phyloP scores from a whole-genome alignment of 2,797 vertebrate genomes.

The Antennarius maculatus region DNA sequence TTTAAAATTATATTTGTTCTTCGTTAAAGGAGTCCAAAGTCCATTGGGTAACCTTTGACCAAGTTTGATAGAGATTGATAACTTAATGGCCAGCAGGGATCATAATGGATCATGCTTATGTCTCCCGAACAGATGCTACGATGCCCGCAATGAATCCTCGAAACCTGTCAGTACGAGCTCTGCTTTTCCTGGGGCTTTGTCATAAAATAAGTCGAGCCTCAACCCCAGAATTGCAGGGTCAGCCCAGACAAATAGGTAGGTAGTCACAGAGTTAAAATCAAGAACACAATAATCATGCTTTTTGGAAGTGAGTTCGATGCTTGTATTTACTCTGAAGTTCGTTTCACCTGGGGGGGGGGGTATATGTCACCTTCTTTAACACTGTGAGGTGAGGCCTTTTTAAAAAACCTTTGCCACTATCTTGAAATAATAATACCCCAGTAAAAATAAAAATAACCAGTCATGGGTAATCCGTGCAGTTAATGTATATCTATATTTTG shows the following conservation, averaged over 20 bases:
- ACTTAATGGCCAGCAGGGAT: background rate
- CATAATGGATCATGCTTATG: conserved; percentile 1
- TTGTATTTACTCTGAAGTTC: too few species aligned
- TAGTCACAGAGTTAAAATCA: background rate
- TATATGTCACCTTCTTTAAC: too few species aligned
- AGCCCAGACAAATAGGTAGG: conserved; percentile 81
- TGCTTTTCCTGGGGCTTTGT: conserved; percentile 78
- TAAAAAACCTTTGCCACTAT: too few species aligned
- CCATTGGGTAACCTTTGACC: conserved; percentile 55
- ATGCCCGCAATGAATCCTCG: conserved; percentile 63
- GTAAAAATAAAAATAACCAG: too few species aligned
- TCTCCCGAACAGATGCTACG: conserved; percentile 47
- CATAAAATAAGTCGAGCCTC: conserved; percentile 71
- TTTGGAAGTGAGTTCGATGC: background rate
- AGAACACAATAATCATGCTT: background rate
- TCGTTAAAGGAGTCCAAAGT: background rate
- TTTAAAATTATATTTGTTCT: too few species aligned
- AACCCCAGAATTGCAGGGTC: conserved; percentile 59
- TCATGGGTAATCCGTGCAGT: too few species aligned
- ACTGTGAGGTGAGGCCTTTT: too few species aligned
- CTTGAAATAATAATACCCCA: too few species aligned
- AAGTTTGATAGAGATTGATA: conserved; percentile 1
- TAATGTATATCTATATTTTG: too few species aligned
- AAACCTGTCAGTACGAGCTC: conserved; percentile 57
- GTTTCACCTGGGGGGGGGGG: too few species aligned